Base-by-base conservation (phyloP, 2,888 invertebrate species). In the Trachelus tabidus region DNA sequence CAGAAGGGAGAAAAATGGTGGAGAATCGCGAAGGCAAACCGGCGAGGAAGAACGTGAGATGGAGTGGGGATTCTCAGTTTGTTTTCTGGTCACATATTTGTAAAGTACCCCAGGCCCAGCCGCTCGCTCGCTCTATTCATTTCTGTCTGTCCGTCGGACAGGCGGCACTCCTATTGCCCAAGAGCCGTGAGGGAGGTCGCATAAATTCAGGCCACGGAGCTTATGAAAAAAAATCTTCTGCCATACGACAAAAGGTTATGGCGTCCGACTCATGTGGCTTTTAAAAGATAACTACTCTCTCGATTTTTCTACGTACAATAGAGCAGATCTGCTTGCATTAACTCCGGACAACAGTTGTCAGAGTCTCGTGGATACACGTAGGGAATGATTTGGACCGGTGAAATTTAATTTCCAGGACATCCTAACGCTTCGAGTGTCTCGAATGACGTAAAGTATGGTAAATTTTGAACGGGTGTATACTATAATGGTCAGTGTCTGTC, bases 71-170 rank as follows among this genome's bases (percentile, higher is more conserved):
- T 69, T 83, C 80, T 81, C 81, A 83, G 85, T 89, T 87, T 89
- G 87, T 89, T 89, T 89, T 89, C 89, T 86, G 87, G 89, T 89
- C 89, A 89, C 89, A 89, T 89, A 89, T 89, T 89, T 88, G 89
- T 87, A 89, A 89, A 89, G 89, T 88, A 89, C 86, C 88, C 86
- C 77, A 83, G 85, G 83, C 84, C 83, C 83, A 82, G 84, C 84
- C 74, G 37, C 76, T 34, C 35, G 75, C 75, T 68, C 81, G 85
- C 85, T 89, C 89, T 88, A 89, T 89, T 89, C 89, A 89, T 89
- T 89, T 86, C 85, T 87, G 88, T 87, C 87, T 82, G 86, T 83
- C 84, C 79, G 56, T 74, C 79, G 78, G 79, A 75, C 77, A 75
- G n/a, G 74, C 75, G 69, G 35, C 34, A 56, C 81, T 80, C 71